Evolutionary conservation across 2,797 vertebrate species (phyloP).

Genomic region (Tokudaia tokunoshimensis): DNA sequence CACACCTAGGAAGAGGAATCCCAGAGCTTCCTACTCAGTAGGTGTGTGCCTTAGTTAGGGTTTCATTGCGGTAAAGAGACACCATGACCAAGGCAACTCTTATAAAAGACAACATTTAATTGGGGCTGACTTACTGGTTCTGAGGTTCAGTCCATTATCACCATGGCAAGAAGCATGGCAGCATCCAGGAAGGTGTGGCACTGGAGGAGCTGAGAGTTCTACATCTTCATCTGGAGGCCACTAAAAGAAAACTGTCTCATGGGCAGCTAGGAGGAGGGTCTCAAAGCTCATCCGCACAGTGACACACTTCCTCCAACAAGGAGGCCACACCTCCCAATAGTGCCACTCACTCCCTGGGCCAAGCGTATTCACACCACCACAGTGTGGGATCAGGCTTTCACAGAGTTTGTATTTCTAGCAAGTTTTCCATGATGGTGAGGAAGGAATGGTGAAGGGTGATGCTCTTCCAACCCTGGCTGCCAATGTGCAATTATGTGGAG

Average conservation of each 20-base stretch:
- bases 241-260: background rate
- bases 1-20: background rate
- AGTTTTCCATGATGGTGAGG: background rate
- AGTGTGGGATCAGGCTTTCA: background rate
- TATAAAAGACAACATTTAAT: no score
- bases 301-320: background rate
- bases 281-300: background rate
- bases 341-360: background rate
- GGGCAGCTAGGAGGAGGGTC: background rate
- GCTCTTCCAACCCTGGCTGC: background rate
- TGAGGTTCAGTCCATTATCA: background rate
- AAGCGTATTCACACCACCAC: background rate
- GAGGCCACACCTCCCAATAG: background rate
- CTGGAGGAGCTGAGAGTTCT: background rate
- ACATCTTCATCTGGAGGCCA: background rate
- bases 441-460: background rate
- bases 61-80: background rate
- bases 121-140: no score
- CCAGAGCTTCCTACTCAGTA: background rate
- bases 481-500: no score
- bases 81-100: background rate
- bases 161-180: background rate
- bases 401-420: background rate
- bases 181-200: background rate
- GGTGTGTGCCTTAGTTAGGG: background rate